Conservation (phyloP, 1,140 invertebrate genomes). For the Lanistes nyassanus region DNA sequence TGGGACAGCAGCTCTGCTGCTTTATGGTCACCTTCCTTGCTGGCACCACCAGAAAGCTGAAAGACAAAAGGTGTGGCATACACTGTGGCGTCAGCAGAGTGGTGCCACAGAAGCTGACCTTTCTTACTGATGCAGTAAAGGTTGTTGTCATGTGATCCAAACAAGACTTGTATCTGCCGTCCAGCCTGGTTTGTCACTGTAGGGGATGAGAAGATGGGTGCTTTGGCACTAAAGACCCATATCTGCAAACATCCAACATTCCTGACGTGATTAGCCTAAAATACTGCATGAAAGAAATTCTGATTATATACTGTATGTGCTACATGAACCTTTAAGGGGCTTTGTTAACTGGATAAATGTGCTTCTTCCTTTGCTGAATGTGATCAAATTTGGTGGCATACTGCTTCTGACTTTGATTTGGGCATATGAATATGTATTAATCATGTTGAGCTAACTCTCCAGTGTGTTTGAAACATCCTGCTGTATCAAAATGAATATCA, state of each 20-base stretch:
- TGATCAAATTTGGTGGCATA: no score
- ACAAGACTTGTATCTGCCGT: slow-evolving; percentile 63
- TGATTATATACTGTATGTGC: no score
- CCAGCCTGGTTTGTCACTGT: slow-evolving; percentile 14
- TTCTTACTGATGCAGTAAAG: slow-evolving; percentile 70
- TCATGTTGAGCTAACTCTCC: no score
- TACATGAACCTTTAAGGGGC: no score
- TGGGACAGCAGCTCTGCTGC: not conserved
- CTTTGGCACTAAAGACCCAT: slow-evolving; percentile 71
- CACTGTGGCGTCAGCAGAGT: slow-evolving; percentile 67
- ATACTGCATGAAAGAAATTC: not conserved
- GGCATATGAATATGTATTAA: no score
- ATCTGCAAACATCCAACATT: slow-evolving; percentile 68
- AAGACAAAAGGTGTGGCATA: slow-evolving; percentile 73
- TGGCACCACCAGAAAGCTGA: not conserved
- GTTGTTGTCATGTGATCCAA: slow-evolving; percentile 75
- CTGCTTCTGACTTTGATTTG: no score
- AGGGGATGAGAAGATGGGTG: slow-evolving; percentile 77
- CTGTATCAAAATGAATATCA: no score
- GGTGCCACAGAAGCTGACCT: slow-evolving; percentile 63
- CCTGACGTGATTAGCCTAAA: not conserved
- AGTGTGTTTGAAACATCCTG: no score
- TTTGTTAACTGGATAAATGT: no score
- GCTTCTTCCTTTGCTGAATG: no score
- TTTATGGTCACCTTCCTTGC: not conserved